Evolutionary conservation across 2,113 vertebrate genomes (phyloP).

Genomic region (Oreochromis niloticus): DNA sequence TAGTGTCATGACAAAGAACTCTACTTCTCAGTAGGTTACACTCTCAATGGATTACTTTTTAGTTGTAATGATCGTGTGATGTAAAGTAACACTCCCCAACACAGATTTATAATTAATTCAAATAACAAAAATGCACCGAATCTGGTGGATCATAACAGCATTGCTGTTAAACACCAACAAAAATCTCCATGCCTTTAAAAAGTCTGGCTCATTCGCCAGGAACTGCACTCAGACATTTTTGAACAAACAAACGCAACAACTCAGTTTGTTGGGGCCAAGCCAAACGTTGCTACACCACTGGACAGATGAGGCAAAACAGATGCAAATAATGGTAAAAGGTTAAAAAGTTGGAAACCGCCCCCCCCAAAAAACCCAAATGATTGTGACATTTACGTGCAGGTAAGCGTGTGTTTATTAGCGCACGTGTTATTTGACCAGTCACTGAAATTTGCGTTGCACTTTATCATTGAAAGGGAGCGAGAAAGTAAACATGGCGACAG

Average conservation of each 20-base stretch:
- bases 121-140: neutral
- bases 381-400: neutral
- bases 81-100: neutral
- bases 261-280: neutral
- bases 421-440: neutral
- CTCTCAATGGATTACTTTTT: neutral
- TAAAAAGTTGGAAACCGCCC: rapidly evolving
- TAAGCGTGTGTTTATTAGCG: neutral
- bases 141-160: neutral
- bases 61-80: neutral
- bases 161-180: neutral
- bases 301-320: neutral
- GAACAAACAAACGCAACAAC: neutral
- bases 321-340: neutral
- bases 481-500: neutral
- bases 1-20: neutral
- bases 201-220: neutral
- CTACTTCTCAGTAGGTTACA: neutral
- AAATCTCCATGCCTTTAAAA: neutral
- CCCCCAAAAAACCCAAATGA: rapidly evolving
- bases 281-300: neutral
- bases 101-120: neutral
- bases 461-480: neutral
- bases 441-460: neutral
- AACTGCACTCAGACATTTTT: neutral